Percentiles rank a stretch among this genome's conserved stretches.
Evolutionary conservation across 2,888 invertebrate genomes (phyloP).

Genomic region (Girardia tigrina): DNA sequence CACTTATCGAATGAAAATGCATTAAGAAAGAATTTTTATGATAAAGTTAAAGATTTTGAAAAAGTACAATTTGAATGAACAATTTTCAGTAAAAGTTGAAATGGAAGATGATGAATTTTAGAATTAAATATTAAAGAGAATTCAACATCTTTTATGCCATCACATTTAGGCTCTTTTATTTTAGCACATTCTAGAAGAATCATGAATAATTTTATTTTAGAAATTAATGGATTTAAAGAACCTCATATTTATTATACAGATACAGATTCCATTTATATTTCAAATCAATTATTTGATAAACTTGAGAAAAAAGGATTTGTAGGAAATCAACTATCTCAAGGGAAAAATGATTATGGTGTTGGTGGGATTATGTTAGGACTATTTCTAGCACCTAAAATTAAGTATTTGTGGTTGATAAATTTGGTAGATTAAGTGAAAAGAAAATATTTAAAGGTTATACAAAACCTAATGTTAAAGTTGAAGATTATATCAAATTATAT

Average conservation of each 20-base stretch:
- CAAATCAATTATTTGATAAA: neutral
- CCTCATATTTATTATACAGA: neutral
- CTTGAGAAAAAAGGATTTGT: neutral
- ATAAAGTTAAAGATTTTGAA: too few species aligned
- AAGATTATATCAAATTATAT: conserved; percentile 17
- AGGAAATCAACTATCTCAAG: neutral
- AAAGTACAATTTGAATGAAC: too few species aligned
- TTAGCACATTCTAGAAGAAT: too few species aligned
- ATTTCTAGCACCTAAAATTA: neutral
- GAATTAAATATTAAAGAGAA: too few species aligned
- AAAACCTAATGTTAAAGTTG: neutral
- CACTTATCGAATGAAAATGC: neutral
- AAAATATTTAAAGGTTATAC: conserved; percentile 6
- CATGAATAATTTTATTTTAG: conserved; percentile 7
- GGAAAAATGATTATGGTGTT: conserved; percentile 23
- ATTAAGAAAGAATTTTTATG: neutral
- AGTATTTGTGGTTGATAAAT: neutral
- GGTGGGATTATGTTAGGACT: conserved; percentile 11
- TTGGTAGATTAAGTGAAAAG: neutral
- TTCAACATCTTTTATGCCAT: too few species aligned
- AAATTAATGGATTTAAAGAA: conserved; percentile 7
- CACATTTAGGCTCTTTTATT: too few species aligned
- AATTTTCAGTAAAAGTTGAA: neutral
- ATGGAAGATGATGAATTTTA: neutral
- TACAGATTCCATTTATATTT: neutral